Conservation (phyloP, 2,888 invertebrate species). For the Mycalesis mineus region DNA sequence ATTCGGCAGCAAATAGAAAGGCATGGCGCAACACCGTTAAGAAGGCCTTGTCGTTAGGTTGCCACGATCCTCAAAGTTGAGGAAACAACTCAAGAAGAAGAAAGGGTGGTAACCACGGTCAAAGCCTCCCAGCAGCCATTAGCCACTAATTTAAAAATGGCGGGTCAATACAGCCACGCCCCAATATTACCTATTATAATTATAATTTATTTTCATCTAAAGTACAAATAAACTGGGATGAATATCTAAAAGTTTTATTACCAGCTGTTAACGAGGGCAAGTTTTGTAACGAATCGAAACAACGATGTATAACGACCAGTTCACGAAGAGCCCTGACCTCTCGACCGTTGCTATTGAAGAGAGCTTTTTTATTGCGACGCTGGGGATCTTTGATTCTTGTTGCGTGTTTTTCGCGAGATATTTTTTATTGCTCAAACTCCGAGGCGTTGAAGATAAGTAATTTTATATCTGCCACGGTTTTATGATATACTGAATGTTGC, state of each 20-base stretch:
- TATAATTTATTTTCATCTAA: neutral
- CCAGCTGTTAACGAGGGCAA: conserved; percentile 3
- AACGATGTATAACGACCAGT: neutral
- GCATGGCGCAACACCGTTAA: no score
- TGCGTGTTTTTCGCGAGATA: conserved; percentile 7
- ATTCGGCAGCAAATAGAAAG: no score
- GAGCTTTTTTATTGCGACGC: neutral
- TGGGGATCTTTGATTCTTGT: conserved; percentile 2
- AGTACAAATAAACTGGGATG: neutral
- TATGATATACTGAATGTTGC: neutral
- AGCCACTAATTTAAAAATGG: no score
- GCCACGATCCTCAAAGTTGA: no score
- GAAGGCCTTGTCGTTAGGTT: no score
- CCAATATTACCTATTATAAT: neutral
- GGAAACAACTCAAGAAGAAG: no score
- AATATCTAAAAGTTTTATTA: conserved; percentile 1
- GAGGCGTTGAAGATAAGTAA: neutral
- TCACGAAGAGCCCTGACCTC: conserved; percentile 2
- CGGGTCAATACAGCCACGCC: neutral
- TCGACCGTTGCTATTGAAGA: neutral
- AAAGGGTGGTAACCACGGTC: no score
- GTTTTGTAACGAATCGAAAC: conserved; percentile 4
- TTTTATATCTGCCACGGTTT: neutral
- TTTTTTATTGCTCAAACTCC: conserved; percentile 4
- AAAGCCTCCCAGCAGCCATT: neutral